These are phyloP conservation scores for Bettongia penicillata DNA, from an alignment of 2,113 vertebrate species.

Conservation along the genomic window DNA sequence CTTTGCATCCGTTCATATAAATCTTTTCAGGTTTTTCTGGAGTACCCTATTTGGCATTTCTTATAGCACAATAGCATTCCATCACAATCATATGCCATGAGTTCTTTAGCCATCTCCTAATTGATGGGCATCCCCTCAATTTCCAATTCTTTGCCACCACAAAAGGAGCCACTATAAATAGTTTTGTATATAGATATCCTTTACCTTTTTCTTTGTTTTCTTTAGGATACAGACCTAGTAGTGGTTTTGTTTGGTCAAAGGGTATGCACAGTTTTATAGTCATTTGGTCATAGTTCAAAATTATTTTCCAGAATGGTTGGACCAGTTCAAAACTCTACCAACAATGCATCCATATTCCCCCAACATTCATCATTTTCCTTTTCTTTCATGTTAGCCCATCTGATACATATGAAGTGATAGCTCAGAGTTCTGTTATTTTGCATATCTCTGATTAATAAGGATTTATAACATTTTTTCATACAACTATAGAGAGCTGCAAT, in stretches of 20 bases:
- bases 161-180: background rate
- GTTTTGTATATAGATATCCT: background rate
- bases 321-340: background rate
- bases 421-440: background rate
- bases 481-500: background rate
- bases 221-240: background rate
- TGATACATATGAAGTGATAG: background rate
- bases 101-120: background rate
- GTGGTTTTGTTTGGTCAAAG: background rate
- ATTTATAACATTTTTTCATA: background rate
- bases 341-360: background rate
- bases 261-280: background rate
- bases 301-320: background rate
- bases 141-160: background rate
- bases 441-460: background rate
- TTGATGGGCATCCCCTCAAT: background rate
- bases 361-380: background rate
- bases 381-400: background rate
- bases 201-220: background rate
- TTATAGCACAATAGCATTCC: background rate
- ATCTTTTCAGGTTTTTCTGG: background rate
- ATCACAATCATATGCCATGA: background rate
- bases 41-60: background rate
- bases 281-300: background rate
- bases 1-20: background rate